Conservation (phyloP, 1,140 invertebrate species). For the Archegozetes longisetosus region DNA sequence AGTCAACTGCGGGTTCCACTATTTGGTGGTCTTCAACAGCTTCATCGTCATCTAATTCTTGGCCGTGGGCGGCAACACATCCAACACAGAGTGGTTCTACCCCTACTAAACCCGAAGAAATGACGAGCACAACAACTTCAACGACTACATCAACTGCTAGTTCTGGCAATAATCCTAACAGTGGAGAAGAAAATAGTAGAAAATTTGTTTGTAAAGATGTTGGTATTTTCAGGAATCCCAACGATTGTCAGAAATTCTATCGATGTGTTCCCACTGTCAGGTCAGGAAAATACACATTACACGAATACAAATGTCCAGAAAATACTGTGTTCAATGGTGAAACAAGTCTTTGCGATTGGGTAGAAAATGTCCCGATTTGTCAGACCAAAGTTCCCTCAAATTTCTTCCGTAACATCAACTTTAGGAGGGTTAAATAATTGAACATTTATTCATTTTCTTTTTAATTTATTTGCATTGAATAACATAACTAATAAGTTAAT, state of each 20-base stretch:
- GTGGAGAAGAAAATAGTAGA: neutral
- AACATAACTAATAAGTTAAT: no score
- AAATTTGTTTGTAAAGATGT: constrained; percentile 9
- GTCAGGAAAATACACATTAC: constrained; percentile 1
- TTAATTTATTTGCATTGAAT: no score
- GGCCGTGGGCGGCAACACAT: neutral
- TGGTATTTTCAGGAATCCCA: constrained; percentile 16
- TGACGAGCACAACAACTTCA: neutral
- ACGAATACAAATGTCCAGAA: constrained; percentile 12
- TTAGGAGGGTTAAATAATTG: no score
- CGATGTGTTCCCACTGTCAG: constrained; percentile 14
- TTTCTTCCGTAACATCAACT: neutral
- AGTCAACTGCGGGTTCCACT: neutral
- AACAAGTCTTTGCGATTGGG: constrained; percentile 13
- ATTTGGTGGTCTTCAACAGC: constrained; percentile 7
- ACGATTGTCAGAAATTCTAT: constrained; percentile 16
- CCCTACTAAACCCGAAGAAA: neutral
- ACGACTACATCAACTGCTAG: neutral
- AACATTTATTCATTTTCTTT: no score
- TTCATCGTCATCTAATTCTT: neutral
- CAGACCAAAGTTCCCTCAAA: neutral
- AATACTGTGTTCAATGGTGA: constrained; percentile 16
- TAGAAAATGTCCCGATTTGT: constrained; percentile 14
- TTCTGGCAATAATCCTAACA: neutral
- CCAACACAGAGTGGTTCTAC: neutral